Base-by-base conservation (phyloP, 2,113 vertebrate species). In the Bos javanicus region DNA sequence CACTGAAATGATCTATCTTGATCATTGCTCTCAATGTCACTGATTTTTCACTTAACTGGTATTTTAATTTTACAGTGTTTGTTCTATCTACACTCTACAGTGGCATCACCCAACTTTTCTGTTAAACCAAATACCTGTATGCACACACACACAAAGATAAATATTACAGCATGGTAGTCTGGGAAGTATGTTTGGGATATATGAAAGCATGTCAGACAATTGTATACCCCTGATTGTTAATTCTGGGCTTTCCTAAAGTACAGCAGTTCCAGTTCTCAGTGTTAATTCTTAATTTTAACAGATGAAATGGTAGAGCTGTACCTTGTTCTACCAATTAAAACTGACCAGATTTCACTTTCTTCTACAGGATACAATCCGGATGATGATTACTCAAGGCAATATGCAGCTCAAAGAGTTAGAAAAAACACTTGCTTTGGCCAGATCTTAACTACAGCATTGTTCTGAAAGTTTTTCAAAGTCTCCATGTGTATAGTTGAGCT, bases 371-470 rank as follows among this genome's bases (percentile, higher is more conserved):
- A 98, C 99, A 2, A 98, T 99, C 97, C 99, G 99, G 78, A 99
- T 99, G 99, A 99, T 99, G 99, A 99, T 99, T 89, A 99, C 99
- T 57, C 99, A 99, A 74, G 99, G 99, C 36, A 99, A 99, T 62
- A 99, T 99, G 96, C 99, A 99, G 33, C 99, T 99, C 48, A 99
- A 99, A 96, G 99, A 99, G 52, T 99, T 99, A 94, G 99, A 99
- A 39, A 99, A 90, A 97, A 98, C 99, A 25, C 98, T 99, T 46
- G 99, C 98, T 0, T 90, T 99, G 98, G 99, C 99, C 91, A 98
- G 98, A 95, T 99, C 98, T 28, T 99, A 98, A 98, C 16, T 19
- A 28, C 50, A 7, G 13, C 36, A 89, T 76, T 96, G 85, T 97
- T 71, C 30, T 95, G 90, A 71, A 94, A 95, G 52, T 87, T 94